Conservation (phyloP, 2,797 vertebrate genomes). For the Syndactyla subalaris region DNA sequence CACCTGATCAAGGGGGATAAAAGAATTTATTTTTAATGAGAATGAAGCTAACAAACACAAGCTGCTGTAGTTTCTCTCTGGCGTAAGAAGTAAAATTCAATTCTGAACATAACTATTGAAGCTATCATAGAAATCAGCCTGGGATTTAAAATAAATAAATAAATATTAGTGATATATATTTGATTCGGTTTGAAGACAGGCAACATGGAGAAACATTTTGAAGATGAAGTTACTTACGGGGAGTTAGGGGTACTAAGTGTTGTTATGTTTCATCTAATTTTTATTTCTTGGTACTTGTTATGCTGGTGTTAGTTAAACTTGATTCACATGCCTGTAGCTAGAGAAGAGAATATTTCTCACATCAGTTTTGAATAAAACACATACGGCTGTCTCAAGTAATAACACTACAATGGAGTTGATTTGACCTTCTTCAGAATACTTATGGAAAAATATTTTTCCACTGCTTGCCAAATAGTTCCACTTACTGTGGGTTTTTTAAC, state of each 20-base stretch:
- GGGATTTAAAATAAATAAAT: background rate
- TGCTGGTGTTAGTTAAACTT: background rate
- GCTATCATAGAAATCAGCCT: background rate
- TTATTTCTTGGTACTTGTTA: background rate
- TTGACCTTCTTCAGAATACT: background rate
- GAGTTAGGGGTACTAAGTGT: background rate
- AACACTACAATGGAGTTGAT: background rate
- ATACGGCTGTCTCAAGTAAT: background rate
- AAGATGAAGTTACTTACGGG: background rate
- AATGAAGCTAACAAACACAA: background rate
- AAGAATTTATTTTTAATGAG: background rate
- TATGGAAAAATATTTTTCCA: background rate
- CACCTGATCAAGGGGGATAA: background rate
- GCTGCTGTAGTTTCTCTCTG: background rate
- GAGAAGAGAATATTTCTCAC: background rate
- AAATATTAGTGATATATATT: background rate
- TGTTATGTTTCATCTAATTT: background rate
- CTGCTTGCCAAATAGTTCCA: background rate
- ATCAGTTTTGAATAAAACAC: background rate
- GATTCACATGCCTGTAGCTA: background rate
- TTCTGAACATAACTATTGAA: background rate
- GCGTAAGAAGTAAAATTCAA: background rate
- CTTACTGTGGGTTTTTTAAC: background rate
- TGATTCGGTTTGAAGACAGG: background rate
- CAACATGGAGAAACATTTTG: background rate